phyloP scores from a whole-genome alignment of 1,140 invertebrate species.

The Hylaeus volcanicus region DNA sequence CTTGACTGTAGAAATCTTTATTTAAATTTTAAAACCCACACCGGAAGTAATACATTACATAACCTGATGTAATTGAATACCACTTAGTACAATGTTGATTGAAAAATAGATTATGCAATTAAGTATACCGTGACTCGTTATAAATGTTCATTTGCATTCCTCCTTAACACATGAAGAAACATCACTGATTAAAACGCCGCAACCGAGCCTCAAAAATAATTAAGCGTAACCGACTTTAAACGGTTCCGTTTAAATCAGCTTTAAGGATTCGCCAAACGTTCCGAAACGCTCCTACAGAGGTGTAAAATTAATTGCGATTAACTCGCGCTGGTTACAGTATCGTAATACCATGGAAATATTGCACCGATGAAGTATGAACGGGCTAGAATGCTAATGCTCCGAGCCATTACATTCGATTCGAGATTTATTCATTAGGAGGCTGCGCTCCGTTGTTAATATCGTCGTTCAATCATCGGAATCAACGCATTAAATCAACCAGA shows the following conservation, averaged over 20 bases:
- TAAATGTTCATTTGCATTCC: neutral
- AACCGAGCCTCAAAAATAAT: neutral
- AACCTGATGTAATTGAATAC: no score
- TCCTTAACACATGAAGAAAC: neutral
- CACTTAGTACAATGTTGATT: no score
- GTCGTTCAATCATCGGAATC: neutral
- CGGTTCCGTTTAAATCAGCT: neutral
- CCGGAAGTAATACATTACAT: no score
- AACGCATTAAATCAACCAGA: neutral
- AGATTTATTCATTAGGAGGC: conserved; percentile 15
- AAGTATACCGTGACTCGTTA: neutral
- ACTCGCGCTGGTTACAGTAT: neutral
- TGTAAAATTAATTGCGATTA: conserved; percentile 27
- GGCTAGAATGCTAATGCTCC: neutral
- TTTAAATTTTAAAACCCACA: no score
- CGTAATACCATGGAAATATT: conserved; percentile 9
- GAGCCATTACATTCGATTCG: neutral
- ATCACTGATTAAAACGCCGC: neutral
- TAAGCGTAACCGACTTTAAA: neutral
- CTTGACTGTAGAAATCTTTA: no score
- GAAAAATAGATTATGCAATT: no score
- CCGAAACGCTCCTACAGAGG: neutral
- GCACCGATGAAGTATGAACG: neutral
- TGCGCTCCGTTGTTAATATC: neutral
- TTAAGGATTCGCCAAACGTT: neutral